Conservation (phyloP, 2,888 invertebrate genomes). For the Dicycla oo region DNA sequence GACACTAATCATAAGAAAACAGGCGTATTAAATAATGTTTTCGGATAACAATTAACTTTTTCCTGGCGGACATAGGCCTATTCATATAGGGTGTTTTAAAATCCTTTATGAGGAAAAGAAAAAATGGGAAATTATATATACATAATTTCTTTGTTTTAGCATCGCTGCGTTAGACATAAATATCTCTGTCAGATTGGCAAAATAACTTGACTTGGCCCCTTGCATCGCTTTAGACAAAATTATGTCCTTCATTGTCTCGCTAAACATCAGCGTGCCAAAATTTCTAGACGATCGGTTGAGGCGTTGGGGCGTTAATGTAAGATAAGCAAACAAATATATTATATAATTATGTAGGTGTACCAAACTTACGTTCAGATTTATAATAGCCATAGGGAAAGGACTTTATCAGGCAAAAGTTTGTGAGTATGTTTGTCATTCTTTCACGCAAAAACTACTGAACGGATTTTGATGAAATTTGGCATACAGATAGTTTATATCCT, state of each 20-base stretch:
- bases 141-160: background rate
- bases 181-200: background rate
- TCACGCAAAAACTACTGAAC: too few relatives aligned
- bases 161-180: background rate
- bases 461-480: too few relatives aligned
- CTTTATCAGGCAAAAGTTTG: too few relatives aligned
- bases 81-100: background rate
- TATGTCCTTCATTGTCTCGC: conserved; percentile 2
- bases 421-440: too few relatives aligned
- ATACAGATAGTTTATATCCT: too few relatives aligned
- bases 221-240: background rate
- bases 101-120: background rate
- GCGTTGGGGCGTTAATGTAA: conserved; percentile 27
- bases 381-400: too few relatives aligned
- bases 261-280: conserved; percentile 19
- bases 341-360: too few relatives aligned
- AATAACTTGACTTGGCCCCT: background rate
- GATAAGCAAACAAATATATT: conserved; percentile 24
- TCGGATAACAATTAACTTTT: background rate
- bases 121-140: background rate
- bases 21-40: background rate
- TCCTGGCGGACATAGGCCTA: background rate
- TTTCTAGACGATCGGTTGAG: conserved; percentile 37
- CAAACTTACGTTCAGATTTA: too few relatives aligned
- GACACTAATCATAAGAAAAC: too few relatives aligned